Base-by-base conservation (phyloP, 92 coral and sea anemone genomes). In the Epizoanthus stellaris region DNA sequence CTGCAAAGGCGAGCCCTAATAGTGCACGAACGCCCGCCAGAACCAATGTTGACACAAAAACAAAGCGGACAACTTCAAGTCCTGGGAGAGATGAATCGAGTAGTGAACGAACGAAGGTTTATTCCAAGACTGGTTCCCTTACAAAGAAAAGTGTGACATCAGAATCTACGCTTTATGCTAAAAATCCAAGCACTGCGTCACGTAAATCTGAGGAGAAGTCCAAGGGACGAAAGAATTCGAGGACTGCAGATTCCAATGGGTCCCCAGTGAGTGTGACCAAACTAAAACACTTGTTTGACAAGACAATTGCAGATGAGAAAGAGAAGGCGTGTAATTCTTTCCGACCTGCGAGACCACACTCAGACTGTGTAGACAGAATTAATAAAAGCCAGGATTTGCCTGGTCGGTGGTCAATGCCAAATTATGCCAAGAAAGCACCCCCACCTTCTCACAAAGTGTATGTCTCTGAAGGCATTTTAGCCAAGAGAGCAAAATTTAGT, bases 341-440 rank as follows among this genome's bases (percentile, higher is more conserved):
- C 67, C 81, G 80, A 59, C 76, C 70, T 7, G 81, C 58, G 75
- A 91, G 92, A 67, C 88, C 93, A 80, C 88, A 94, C 40, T 94
- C 98, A 65, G 81, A 91, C 49, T 94, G 93, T 21, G 93, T 87
- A 57, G 93, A 71, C 8, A 76, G 20, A 45, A 40, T 71, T 52
- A 76, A 61, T 45, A 86, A 76, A 87, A 69, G 67, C 30, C 85
- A 86, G 70, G 73, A 64, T 38, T 40, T 19, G 5, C 39, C 76
- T 38, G 90, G 67, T n/a, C 85, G 98, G 30, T 94, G 98, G 98
- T 94, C 98, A 40, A 85, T 94, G 75, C 98, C 98, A 25, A 92
- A 69, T 45, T 94, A 92, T 83, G 92, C 88, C 82, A 94, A 92
- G 90, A 94, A 92, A 77, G 65, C 90, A 3, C 56, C 80, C 13